A percentile compares a stretch with the other conserved stretches of the same genome.
phyloP scores from a whole-genome alignment of 2,797 vertebrate species.

The Dryobates pubescens region DNA sequence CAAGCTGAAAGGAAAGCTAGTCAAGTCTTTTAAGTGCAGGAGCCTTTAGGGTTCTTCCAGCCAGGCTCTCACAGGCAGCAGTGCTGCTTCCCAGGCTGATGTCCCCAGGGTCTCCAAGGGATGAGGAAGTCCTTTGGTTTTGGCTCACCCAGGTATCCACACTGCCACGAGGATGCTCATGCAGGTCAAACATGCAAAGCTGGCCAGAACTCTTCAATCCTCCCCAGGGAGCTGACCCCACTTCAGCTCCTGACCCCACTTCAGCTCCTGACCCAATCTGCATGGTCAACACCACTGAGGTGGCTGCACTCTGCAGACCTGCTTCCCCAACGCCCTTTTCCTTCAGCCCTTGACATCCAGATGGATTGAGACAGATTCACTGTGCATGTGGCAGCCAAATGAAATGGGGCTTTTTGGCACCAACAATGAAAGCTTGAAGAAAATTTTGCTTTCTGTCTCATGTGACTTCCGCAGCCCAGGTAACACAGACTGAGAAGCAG shows the following conservation, averaged over 20 bases:
- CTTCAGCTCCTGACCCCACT: not conserved
- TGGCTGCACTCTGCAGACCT: not conserved
- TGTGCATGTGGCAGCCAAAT: conserved; percentile 50
- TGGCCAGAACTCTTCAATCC: not conserved
- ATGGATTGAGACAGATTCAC: not conserved
- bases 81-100: fast-evolving
- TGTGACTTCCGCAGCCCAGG: conserved; percentile 52
- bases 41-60: not conserved
- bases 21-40: not conserved
- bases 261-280: not conserved
- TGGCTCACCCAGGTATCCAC: fast-evolving
- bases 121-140: not conserved
- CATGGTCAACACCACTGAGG: fast-evolving
- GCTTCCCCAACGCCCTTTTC: not conserved
- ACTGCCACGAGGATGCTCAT: fast-evolving
- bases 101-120: not conserved
- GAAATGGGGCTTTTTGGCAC: conserved; percentile 68
- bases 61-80: not conserved
- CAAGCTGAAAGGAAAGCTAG: not conserved
- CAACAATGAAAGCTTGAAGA: conserved; percentile 6
- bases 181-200: not conserved
- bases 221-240: not conserved
- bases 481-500: not conserved
- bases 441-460: conserved; percentile 26
- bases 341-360: not conserved